phyloP scores from a whole-genome alignment of 2,113 vertebrate genomes.

The Tamias sibiricus region DNA sequence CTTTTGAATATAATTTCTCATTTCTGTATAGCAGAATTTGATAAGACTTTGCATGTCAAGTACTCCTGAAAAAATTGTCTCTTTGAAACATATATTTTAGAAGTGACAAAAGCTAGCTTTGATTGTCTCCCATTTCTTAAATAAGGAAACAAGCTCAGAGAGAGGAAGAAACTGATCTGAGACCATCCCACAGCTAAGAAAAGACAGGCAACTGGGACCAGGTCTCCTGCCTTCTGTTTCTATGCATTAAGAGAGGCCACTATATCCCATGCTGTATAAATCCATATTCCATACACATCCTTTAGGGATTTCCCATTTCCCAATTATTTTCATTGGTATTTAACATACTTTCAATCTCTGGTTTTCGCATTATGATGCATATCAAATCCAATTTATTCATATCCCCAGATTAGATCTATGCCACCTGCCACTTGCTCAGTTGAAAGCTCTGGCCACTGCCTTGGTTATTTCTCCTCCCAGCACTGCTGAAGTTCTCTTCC shows the following conservation, averaged over 20 bases:
- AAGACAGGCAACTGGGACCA: not conserved
- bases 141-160: not conserved
- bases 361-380: not conserved
- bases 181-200: not conserved
- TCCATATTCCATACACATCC: not conserved
- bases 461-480: not conserved
- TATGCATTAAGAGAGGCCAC: not conserved
- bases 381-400: not conserved
- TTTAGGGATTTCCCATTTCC: conserved; percentile 39
- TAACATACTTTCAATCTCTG: conserved; percentile 4
- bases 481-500: not conserved
- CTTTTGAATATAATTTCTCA: not conserved
- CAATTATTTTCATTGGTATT: not conserved
- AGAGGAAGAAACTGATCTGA: not conserved
- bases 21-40: conserved; percentile 18
- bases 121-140: conserved; percentile 5
- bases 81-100: not conserved
- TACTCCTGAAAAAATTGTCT: conserved; percentile 34
- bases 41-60: not conserved
- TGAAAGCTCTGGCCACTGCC: not conserved
- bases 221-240: not conserved
- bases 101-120: not conserved
- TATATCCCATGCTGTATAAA: not conserved
- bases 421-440: not conserved
- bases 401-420: not conserved